Evolutionary conservation across 2,113 vertebrate genomes (phyloP).

Genomic region (Piprites chloris): DNA sequence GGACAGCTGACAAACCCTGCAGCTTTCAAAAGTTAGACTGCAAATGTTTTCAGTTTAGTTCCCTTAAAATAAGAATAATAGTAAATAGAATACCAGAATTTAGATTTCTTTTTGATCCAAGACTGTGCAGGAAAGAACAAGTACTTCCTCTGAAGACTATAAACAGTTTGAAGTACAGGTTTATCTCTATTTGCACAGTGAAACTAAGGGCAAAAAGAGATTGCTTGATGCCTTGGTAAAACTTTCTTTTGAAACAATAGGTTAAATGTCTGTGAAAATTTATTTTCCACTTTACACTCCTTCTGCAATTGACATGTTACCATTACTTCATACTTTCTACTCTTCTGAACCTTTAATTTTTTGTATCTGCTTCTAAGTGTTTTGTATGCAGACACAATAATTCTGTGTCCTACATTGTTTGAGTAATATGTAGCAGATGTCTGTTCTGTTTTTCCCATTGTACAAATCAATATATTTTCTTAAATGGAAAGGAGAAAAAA

Average conservation of each 20-base stretch:
- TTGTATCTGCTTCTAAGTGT: background rate
- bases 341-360: background rate
- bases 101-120: background rate
- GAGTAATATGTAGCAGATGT: conserved; percentile 18
- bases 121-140: background rate
- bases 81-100: background rate
- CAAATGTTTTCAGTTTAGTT: background rate
- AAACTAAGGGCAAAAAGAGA: background rate
- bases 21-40: conserved; percentile 13
- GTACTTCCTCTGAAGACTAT: background rate
- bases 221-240: background rate
- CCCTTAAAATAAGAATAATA: background rate
- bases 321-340: background rate
- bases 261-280: background rate
- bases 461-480: conserved; percentile 20
- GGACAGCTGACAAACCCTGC: conserved; percentile 40
- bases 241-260: background rate
- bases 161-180: background rate
- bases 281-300: background rate
- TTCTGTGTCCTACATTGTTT: background rate
- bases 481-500: background rate
- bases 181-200: background rate
- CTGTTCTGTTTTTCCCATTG: background rate
- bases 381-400: conserved; percentile 24
- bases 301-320: background rate